Base-by-base conservation (phyloP, 1,140 invertebrate genomes). In the Halesus radiatus region DNA sequence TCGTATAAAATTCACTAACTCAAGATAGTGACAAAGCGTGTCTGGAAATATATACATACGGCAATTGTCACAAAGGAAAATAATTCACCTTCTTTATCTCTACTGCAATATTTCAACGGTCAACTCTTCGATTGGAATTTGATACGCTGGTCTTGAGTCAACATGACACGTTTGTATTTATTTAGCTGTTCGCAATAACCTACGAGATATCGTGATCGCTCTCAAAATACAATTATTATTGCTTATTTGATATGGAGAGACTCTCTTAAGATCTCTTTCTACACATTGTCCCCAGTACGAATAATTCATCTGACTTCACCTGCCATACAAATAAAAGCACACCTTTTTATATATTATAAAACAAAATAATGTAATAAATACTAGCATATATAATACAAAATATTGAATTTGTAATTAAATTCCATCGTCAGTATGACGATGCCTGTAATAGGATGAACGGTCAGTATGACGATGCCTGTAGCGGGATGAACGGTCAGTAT, bases 161-260 rank as follows among this genome's bases (percentile, higher is more conserved):
- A 60, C 56, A 60, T 68, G 23, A 68, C 4, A 32, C 10, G 20
- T 64, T 15, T 68, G 29, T 68, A 37, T 45, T 18, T 37, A 68
- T 68, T 37, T 50, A 10, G 15, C 20, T 37, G 15, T 32, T 32
- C 13, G 64, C 32, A 68, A 37, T 72, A 72, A 53, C 68, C 68
- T 72, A 72, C 18, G 50, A 52, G 68, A 53, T 52, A 72, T 72
- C 68, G 45, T 52, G 45, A 53, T 53, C 68, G 45, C 20, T 26
- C 50, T 52, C 68, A 53, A 72, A 72, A 72, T 72, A 72, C 68
- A 72, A 72, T 72, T 53, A 72, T 72, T 72, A 72, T 72, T 72
- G 68, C 68, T 72, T 72, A 72, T 72, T 72, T 72, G 68, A 72
- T 72, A 72, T 72, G 68, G 50, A 72, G 68, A 23, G 45, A 18